A percentile compares a stretch with the other conserved stretches of the same genome.
phyloP scores from a whole-genome alignment of 2,888 invertebrate species.

The Athalia cordata region DNA sequence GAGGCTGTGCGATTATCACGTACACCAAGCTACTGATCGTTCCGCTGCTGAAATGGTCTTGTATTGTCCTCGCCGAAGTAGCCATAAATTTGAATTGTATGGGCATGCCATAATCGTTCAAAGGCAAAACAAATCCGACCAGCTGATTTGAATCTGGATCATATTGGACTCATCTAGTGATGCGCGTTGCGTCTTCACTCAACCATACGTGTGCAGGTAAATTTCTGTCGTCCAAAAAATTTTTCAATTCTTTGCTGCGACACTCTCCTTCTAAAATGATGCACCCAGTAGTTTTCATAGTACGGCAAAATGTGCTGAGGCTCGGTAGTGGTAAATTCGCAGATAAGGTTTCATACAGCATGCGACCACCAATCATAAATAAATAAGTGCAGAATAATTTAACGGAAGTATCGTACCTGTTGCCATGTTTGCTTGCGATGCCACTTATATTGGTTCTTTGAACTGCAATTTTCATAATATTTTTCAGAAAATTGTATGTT shows the following conservation, averaged over 20 bases:
- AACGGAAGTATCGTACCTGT: background rate
- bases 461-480: background rate
- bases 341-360: constrained; percentile 32
- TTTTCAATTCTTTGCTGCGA: constrained; percentile 24
- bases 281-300: background rate
- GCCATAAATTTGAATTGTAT: background rate
- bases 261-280: constrained; percentile 34
- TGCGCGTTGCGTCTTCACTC: constrained; percentile 55
- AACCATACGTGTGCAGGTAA: constrained; percentile 35
- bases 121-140: constrained; percentile 52
- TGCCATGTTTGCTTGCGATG: background rate
- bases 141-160: constrained; percentile 51
- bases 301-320: constrained; percentile 29
- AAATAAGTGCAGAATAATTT: constrained; percentile 39
- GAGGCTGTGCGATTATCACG: constrained; percentile 54
- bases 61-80: constrained; percentile 8
- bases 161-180: constrained; percentile 52
- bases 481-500: background rate
- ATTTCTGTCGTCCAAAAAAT: constrained; percentile 29
- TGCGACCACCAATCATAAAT: constrained; percentile 41
- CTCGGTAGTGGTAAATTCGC: constrained; percentile 41
- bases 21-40: constrained; percentile 51
- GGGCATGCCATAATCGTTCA: constrained; percentile 45
- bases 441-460: background rate
- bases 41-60: constrained; percentile 39